Conservation (phyloP, 2,888 invertebrate species). For the Diarsia brunnea region DNA sequence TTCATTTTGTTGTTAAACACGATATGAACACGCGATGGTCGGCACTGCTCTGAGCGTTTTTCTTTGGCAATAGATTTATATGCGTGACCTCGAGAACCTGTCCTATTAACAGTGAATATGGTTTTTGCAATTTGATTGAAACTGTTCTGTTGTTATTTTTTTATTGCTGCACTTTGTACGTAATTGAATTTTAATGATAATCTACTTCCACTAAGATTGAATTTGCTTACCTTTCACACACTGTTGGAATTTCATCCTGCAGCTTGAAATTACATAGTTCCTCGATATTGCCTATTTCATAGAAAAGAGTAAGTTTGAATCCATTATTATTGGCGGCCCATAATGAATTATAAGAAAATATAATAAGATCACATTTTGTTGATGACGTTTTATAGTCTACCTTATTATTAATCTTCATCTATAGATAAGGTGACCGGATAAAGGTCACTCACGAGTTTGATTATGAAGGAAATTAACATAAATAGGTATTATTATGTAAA, state of each 20-base stretch:
- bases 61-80: conserved; percentile 54
- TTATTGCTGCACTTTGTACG: conserved; percentile 2
- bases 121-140: conserved; percentile 54
- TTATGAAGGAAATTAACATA: conserved; percentile 13
- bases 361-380: conserved; percentile 7
- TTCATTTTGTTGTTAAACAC: conserved; percentile 69
- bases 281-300: neutral
- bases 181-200: neutral
- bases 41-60: conserved; percentile 61
- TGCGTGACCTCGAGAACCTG: conserved; percentile 70
- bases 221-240: neutral
- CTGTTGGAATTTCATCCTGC: neutral
- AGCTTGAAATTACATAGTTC: neutral
- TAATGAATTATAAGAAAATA: neutral
- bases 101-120: conserved; percentile 43
- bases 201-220: neutral
- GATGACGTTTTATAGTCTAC: conserved; percentile 14
- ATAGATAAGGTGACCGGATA: neutral
- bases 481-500: neutral
- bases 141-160: neutral
- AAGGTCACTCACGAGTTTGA: conserved; percentile 31
- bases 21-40: conserved; percentile 50
- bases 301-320: neutral
- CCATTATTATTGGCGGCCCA: neutral
- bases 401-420: conserved; percentile 3